Evolutionary conservation across 2,797 vertebrate genomes (phyloP).

Genomic region (Astyanax mexicanus): DNA sequence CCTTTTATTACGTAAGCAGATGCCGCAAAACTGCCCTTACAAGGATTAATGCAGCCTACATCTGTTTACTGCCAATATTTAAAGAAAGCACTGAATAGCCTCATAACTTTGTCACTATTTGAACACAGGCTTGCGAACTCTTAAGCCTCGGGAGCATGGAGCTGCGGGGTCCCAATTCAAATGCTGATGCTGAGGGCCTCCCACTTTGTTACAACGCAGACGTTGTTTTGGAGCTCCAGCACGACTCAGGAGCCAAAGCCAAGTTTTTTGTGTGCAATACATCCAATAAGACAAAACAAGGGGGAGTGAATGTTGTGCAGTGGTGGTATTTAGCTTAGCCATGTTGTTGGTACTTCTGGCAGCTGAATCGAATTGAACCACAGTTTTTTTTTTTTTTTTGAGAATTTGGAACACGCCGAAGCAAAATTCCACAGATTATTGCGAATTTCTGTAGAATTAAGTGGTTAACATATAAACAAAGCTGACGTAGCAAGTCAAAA

Average conservation of each 20-base stretch:
- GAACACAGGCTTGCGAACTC: conserved; percentile 13
- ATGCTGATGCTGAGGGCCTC: conserved; percentile 34
- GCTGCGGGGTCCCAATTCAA: conserved; percentile 15
- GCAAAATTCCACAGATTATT: too few species aligned
- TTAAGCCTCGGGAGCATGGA: conserved; percentile 17
- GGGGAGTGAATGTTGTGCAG: not conserved
- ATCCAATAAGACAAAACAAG: not conserved
- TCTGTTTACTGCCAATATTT: conserved; percentile 26
- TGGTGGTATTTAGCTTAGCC: not conserved
- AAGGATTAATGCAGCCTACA: not conserved
- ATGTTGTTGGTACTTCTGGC: not conserved
- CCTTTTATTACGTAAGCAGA: not conserved
- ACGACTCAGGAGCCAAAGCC: not conserved
- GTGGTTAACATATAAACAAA: too few species aligned
- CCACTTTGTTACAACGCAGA: conserved; percentile 15
- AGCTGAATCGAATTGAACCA: not conserved
- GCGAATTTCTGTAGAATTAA: too few species aligned
- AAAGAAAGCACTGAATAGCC: not conserved
- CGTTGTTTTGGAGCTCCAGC: not conserved
- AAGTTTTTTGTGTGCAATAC: not conserved
- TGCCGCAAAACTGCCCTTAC: not conserved
- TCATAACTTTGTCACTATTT: conserved; percentile 6
- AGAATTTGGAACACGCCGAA: too few species aligned
- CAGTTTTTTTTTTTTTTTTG: too few species aligned
- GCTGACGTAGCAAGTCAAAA: too few species aligned